These are phyloP conservation scores for Torymus texanus DNA, from an alignment of 2,888 invertebrate genomes.

Conservation along the genomic window DNA sequence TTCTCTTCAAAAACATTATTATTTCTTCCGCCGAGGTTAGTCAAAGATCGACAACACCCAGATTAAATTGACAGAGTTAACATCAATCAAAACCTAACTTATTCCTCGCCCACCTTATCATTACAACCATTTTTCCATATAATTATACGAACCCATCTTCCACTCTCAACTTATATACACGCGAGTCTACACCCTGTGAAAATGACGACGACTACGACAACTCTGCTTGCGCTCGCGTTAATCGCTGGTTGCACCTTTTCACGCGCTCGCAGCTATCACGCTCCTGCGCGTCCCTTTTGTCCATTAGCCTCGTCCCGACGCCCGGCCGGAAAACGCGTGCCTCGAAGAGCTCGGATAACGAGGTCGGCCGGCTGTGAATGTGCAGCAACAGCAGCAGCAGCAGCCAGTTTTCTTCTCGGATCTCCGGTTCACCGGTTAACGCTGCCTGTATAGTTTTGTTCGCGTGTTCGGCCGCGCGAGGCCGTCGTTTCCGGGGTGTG, in stretches of 20 bases:
- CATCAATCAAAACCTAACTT: no score
- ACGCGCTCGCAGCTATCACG: not conserved
- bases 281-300: conserved; percentile 13
- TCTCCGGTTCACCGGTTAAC: conserved; percentile 15
- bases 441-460: conserved; percentile 7
- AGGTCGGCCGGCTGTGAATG: conserved; percentile 12
- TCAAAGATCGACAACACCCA: no score
- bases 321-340: conserved; percentile 8
- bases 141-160: no score
- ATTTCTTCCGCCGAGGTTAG: no score
- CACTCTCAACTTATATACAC: no score
- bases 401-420: conserved; percentile 6
- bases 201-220: no score
- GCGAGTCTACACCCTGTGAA: no score
- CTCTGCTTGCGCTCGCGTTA: conserved; percentile 1
- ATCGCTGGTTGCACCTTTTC: conserved; percentile 38
- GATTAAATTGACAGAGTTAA: no score
- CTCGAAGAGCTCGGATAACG: conserved; percentile 5
- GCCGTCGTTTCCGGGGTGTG: not conserved
- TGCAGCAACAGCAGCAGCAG: not conserved
- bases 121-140: no score
- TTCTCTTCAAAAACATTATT: no score
- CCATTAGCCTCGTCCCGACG: conserved; percentile 12
- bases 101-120: no score
- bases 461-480: not conserved